A percentile compares a stretch with the other conserved stretches of the same genome.
phyloP scores from a whole-genome alignment of 2,113 vertebrate genomes.

The Murina feae region DNA sequence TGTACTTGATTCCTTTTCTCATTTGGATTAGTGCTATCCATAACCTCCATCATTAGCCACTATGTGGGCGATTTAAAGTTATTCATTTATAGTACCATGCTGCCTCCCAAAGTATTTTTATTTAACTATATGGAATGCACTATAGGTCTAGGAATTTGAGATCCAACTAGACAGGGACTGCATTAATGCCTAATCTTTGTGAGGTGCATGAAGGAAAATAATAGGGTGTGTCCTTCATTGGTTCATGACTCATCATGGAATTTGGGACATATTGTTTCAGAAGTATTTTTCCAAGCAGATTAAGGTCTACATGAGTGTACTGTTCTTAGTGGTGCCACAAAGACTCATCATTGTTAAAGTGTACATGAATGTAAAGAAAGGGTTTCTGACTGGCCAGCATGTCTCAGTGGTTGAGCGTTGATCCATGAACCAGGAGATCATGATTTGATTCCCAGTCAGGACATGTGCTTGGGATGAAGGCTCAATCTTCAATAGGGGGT shows the following conservation, averaged over 20 bases:
- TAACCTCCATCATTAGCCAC: background rate
- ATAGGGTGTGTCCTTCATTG: background rate
- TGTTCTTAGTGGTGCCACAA: background rate
- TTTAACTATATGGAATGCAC: background rate
- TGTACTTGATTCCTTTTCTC: background rate
- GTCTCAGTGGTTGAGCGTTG: too few species aligned
- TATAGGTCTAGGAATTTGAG: slow-evolving; percentile 12
- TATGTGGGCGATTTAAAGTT: background rate
- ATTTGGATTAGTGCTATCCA: background rate
- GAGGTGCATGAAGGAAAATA: background rate
- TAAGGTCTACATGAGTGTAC: background rate
- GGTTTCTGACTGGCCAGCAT: background rate
- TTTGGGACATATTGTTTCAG: background rate
- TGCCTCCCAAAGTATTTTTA: background rate
- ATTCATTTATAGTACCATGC: background rate
- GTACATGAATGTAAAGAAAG: background rate
- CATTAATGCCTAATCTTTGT: background rate
- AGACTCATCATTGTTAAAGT: background rate
- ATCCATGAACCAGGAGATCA: too few species aligned
- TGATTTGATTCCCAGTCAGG: too few species aligned
- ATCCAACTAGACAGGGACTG: background rate
- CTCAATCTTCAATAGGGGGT: too few species aligned
- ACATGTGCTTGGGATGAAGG: too few species aligned
- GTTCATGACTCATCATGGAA: background rate
- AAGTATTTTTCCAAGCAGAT: background rate